A percentile compares a stretch with the other conserved stretches of the same genome.
Evolutionary conservation across 2,888 invertebrate genomes (phyloP).

Genomic region (Amphimallon solstitiale): DNA sequence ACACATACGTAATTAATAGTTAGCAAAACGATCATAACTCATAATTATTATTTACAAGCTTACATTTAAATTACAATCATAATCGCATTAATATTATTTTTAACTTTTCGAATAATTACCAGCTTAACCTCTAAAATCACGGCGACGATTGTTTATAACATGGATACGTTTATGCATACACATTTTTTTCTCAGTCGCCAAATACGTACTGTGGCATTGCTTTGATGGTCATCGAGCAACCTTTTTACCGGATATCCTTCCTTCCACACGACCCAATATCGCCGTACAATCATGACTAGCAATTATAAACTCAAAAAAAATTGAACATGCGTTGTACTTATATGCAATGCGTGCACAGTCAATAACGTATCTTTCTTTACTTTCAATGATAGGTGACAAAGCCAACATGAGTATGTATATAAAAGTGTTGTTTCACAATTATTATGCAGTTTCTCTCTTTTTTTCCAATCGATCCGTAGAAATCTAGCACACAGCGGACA

Average conservation of each 20-base stretch:
- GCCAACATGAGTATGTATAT: neutral
- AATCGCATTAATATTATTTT: neutral
- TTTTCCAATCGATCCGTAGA: conserved; percentile 8
- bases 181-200: conserved; percentile 34
- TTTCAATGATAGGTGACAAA: conserved; percentile 23
- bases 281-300: conserved; percentile 2
- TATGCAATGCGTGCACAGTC: neutral
- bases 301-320: conserved; percentile 14
- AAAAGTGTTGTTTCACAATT: conserved; percentile 3
- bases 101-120: conserved; percentile 4
- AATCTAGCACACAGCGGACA: conserved; percentile 19
- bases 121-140: conserved; percentile 24
- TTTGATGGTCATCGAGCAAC: conserved; percentile 45
- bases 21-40: no score
- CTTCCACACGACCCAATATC: conserved; percentile 35
- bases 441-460: conserved; percentile 27
- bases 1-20: no score
- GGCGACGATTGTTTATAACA: neutral
- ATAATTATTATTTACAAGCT: neutral
- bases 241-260: conserved; percentile 48
- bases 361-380: conserved; percentile 15
- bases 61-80: no score
- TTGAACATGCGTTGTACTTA: neutral
- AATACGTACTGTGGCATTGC: conserved; percentile 44
- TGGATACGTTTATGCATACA: neutral